Percentiles rank a stretch among this genome's conserved stretches.
Conservation (phyloP, 2,113 vertebrate species). For the Alethe castanea region DNA sequence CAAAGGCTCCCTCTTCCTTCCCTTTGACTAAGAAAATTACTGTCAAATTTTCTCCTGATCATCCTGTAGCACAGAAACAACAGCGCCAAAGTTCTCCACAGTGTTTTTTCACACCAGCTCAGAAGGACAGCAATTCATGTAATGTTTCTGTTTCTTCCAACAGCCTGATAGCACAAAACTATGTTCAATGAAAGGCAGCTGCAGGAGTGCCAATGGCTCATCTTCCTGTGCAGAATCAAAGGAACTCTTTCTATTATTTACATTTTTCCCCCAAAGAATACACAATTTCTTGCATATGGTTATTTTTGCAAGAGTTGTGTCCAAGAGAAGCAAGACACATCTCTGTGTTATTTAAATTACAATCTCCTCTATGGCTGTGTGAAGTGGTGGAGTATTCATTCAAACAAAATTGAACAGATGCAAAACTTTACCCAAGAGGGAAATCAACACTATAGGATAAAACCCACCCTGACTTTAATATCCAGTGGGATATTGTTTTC, state of each 20-base stretch:
- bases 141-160: background rate
- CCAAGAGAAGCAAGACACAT: background rate
- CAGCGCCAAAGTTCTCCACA: background rate
- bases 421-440: background rate
- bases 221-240: background rate
- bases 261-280: background rate
- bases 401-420: background rate
- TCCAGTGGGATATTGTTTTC: background rate
- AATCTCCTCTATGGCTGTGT: background rate
- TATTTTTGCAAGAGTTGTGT: background rate
- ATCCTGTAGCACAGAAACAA: background rate
- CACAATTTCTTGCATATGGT: background rate
- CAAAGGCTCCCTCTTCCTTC: background rate
- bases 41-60: background rate
- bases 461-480: background rate
- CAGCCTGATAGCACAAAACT: fast-evolving
- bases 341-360: background rate
- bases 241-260: background rate
- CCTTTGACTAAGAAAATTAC: background rate
- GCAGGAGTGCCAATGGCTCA: background rate
- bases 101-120: background rate
- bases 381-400: background rate
- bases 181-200: background rate
- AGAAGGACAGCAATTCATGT: background rate
- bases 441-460: background rate